Conservation (phyloP, 2,113 vertebrate species). For the Erythrocercus mccallii region DNA sequence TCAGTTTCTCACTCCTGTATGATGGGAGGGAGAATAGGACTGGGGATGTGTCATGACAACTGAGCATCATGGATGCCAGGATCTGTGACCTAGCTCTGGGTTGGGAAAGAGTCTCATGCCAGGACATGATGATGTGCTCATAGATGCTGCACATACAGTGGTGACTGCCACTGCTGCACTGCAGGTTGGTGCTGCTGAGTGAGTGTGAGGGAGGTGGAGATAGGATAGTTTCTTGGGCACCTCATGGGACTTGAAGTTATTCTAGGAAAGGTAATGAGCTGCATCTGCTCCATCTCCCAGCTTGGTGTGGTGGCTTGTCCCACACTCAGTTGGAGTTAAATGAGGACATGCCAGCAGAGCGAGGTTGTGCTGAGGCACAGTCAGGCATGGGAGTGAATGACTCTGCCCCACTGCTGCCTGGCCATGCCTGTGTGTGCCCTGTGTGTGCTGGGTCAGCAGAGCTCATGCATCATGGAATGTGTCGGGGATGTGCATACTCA, state of each 20-base stretch:
- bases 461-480: rapidly evolving
- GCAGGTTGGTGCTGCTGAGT: background rate
- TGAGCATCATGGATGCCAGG: background rate
- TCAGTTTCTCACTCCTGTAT: rapidly evolving
- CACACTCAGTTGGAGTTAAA: background rate
- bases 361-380: rapidly evolving
- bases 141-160: background rate
- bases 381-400: background rate
- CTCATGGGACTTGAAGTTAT: background rate
- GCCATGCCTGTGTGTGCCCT: rapidly evolving
- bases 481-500: rapidly evolving
- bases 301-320: background rate
- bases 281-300: background rate
- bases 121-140: rapidly evolving
- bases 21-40: background rate
- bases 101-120: background rate
- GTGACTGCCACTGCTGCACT: background rate
- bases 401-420: background rate
- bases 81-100: background rate
- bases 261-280: conserved; percentile 25
- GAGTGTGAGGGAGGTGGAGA: background rate
- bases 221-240: conserved; percentile 20
- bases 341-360: background rate
- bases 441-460: rapidly evolving
- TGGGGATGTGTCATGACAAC: rapidly evolving